phyloP scores from a whole-genome alignment of 1,140 invertebrate genomes.

The Sminthurides bifidus region DNA sequence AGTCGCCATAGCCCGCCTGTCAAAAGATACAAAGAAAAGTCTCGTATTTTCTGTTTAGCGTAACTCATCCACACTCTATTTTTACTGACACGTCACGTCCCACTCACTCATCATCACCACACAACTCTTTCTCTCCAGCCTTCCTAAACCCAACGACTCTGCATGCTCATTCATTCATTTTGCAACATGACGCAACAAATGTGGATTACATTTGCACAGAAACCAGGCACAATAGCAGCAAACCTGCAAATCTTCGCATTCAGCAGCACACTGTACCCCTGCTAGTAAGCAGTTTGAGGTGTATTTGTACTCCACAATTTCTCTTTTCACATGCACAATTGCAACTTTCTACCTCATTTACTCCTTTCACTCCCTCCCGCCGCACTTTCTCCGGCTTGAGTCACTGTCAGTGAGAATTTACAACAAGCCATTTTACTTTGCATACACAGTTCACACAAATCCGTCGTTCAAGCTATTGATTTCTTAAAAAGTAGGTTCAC shows the following conservation, averaged over 20 bases:
- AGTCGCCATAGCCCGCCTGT: conserved; percentile 30
- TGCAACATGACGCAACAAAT: too few relatives aligned
- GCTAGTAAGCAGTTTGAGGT: too few relatives aligned
- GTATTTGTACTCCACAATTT: too few relatives aligned
- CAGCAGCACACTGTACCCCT: too few relatives aligned
- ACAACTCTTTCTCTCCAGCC: conserved; percentile 15
- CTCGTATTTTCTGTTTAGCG: neutral
- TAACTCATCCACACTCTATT: conserved; percentile 13
- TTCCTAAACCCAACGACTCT: neutral
- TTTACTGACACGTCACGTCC: conserved; percentile 16
- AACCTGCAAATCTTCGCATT: too few relatives aligned
- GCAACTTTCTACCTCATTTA: too few relatives aligned
- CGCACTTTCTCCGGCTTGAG: too few relatives aligned
- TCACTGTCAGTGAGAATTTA: too few relatives aligned
- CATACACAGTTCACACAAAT: neutral
- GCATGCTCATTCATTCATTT: neutral
- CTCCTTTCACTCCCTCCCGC: too few relatives aligned
- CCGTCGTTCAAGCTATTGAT: neutral
- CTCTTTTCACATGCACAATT: too few relatives aligned
- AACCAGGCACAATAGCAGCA: too few relatives aligned
- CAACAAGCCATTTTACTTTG: neutral
- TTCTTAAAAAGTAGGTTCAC: neutral
- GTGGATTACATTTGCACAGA: too few relatives aligned
- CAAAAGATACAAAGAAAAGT: conserved; percentile 9
- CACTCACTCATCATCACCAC: conserved; percentile 18